Percentiles rank a stretch among this genome's conserved stretches.
These are phyloP conservation scores for Agrochola circellaris DNA, from an alignment of 2,888 invertebrate species.

Conservation along the genomic window DNA sequence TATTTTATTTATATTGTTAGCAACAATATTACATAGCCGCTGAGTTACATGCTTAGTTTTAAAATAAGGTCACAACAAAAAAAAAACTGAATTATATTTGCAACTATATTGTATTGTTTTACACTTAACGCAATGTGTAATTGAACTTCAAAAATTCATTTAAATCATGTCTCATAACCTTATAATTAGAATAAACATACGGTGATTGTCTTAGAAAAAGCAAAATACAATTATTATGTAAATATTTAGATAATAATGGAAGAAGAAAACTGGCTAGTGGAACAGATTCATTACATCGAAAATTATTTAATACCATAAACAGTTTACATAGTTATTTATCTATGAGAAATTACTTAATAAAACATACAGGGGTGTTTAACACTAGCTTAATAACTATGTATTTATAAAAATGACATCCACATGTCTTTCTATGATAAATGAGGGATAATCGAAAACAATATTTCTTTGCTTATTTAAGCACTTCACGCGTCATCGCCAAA, in stretches of 20 bases:
- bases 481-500: constrained; percentile 72
- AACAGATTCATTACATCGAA: constrained; percentile 46
- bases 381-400: constrained; percentile 46
- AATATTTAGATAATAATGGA: constrained; percentile 25
- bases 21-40: background rate
- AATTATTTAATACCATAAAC: constrained; percentile 34
- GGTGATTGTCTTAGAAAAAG: constrained; percentile 42
- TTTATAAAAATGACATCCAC: constrained; percentile 42
- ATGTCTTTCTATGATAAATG: constrained; percentile 26
- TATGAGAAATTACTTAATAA: constrained; percentile 52
- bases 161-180: constrained; percentile 37
- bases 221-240: constrained; percentile 41
- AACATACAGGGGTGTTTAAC: constrained; percentile 57
- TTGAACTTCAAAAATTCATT: constrained; percentile 49
- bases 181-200: constrained; percentile 32
- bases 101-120: constrained; percentile 48
- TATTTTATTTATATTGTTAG: background rate
- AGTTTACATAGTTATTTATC: constrained; percentile 35
- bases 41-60: background rate
- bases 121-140: constrained; percentile 39
- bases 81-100: background rate
- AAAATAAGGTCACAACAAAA: background rate
- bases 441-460: constrained; percentile 45
- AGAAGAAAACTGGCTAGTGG: constrained; percentile 33
- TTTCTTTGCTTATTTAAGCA: constrained; percentile 16